Evolutionary conservation across 2,113 vertebrate genomes (phyloP).

Genomic region (Rhea pennata): DNA sequence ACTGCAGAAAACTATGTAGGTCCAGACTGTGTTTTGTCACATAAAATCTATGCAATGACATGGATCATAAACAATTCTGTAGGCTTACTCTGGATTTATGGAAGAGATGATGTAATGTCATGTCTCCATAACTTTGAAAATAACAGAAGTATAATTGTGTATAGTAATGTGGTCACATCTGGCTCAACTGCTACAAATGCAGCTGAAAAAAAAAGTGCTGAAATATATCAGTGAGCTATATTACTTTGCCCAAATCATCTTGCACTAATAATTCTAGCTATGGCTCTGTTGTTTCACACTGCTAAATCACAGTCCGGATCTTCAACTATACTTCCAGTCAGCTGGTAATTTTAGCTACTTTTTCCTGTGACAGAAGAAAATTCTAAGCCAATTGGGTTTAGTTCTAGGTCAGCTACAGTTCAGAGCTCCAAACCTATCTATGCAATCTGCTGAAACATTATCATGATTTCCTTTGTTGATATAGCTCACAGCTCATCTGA

Average conservation of each 20-base stretch:
- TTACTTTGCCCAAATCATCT: neutral
- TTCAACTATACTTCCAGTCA: neutral
- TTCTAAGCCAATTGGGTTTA: neutral
- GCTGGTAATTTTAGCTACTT: neutral
- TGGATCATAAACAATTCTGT: neutral
- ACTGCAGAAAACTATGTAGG: conserved; percentile 6
- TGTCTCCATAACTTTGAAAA: neutral
- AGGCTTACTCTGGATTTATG: neutral
- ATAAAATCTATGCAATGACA: conserved; percentile 37
- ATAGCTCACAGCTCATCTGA: conserved; percentile 11
- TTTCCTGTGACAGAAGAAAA: conserved; percentile 18
- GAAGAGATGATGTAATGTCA: conserved; percentile 17
- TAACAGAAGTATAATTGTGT: conserved; percentile 15
- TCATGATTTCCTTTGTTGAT: neutral
- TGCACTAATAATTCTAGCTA: neutral
- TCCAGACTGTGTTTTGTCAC: conserved; percentile 42
- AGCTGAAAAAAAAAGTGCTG: conserved; percentile 7
- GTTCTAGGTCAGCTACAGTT: neutral
- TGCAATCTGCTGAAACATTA: neutral
- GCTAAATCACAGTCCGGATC: neutral
- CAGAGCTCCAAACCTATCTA: neutral
- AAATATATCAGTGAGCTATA: neutral
- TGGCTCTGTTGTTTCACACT: neutral
- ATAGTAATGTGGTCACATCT: neutral
- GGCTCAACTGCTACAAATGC: neutral